Base-by-base conservation (phyloP, 2,797 vertebrate genomes). In the Diplodus puntazzo region DNA sequence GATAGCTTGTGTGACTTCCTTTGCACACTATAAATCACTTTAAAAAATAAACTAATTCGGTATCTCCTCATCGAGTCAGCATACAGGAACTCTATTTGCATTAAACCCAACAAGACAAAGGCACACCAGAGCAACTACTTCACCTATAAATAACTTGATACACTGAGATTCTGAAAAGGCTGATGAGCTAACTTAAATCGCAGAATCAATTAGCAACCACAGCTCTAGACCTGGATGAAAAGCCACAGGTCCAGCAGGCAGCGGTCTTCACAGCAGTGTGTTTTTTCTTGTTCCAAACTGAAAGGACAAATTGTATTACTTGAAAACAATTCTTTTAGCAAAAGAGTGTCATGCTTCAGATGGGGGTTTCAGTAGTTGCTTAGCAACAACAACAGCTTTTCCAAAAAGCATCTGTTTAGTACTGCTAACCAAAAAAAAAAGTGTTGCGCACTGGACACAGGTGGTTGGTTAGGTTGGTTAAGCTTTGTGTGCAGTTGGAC, bases 321-420 rank as follows among this genome's bases (percentile, higher is more conserved):
- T 90, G 60, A 85, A 88, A 88, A 82, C 80, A 63, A 85, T 84
- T 91, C 39, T 87, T 92, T 89, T 86, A 83, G 77, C 67, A 85
- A 89, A 88, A 85, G 82, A 91, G 82, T 83, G 77, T 81, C 82
- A 77, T 84, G 71, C 84, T 82, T 91, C 73, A 89, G 73, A 90
- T 75, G 71, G 77, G 79, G 82, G 73, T 89, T 92, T 88, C 53
- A 78, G 65, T 85, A 84, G 92, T 94, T 92, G 92, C 92, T 77
- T 86, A 90, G 93, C 92, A 94, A 93, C 92, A 92, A 87, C 87
- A 92, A 92, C 86, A 90, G 89, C 84, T 83, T 92, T 83, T 80
- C 83, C 80, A 82, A 91, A 92, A 91, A 93, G 90, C 88, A 88
- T 93, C 87, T 92, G 90, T 90, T 89, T 89, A 85, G 75, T 77